A percentile compares a stretch with the other conserved stretches of the same genome.
Evolutionary conservation across 2,113 vertebrate genomes (phyloP).

Genomic region (Aldabrachelys gigantea): DNA sequence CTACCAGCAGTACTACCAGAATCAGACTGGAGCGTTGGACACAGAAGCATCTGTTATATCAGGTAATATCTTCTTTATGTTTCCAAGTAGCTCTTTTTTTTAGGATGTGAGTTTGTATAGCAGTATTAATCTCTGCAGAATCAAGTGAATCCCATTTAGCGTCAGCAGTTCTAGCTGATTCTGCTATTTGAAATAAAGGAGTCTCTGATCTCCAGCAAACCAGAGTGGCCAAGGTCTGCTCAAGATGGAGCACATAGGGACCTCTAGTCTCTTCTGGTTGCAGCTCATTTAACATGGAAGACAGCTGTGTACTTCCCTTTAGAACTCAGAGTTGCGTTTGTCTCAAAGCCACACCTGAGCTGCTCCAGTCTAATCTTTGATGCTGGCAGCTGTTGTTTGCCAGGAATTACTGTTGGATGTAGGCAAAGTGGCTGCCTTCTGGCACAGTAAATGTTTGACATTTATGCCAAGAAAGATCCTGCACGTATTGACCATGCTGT

Average conservation of each 20-base stretch:
- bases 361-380: neutral
- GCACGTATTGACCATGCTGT: neutral
- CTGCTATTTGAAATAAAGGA: neutral
- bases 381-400: neutral
- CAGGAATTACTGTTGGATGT: neutral
- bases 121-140: neutral
- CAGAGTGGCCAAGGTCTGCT: neutral
- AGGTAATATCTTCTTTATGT: constrained; percentile 66
- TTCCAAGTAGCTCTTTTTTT: neutral
- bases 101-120: neutral
- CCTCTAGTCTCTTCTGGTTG: fast-evolving
- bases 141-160: neutral
- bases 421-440: neutral
- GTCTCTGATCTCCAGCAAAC: neutral
- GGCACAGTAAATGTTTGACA: neutral
- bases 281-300: neutral
- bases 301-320: neutral
- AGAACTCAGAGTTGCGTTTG: neutral
- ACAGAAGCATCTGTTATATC: constrained; percentile 81
- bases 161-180: neutral
- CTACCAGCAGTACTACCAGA: constrained; percentile 90
- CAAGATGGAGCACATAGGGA: neutral
- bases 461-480: neutral
- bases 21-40: constrained; percentile 85
- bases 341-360: neutral